Evolutionary conservation across 2,113 vertebrate genomes (phyloP).

Genomic region (Antigone vipio): DNA sequence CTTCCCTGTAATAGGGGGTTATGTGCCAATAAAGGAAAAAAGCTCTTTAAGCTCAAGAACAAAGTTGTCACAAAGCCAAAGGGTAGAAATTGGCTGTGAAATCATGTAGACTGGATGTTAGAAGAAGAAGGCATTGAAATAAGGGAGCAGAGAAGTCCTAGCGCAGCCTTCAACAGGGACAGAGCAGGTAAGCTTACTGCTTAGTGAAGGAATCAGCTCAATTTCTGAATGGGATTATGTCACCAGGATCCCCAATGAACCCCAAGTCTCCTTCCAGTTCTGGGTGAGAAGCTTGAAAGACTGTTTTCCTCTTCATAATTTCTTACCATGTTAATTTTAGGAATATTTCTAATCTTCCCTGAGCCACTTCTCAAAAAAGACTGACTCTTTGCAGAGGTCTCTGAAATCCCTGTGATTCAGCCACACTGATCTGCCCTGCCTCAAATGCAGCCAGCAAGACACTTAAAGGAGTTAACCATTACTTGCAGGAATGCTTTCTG

Average conservation of each 20-base stretch:
- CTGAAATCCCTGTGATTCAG: background rate
- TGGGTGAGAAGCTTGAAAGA: background rate
- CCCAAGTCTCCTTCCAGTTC: background rate
- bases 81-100: background rate
- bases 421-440: background rate
- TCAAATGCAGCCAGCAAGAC: background rate
- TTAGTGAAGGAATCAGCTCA: background rate
- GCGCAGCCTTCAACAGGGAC: background rate
- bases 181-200: background rate
- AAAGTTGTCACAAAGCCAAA: background rate
- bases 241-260: background rate
- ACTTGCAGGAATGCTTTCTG: background rate
- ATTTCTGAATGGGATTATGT: background rate
- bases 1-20: background rate
- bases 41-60: background rate
- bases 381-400: background rate
- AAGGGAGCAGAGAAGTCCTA: background rate
- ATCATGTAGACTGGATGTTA: background rate
- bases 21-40: background rate
- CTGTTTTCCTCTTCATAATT: background rate
- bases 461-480: slow-evolving; percentile 48
- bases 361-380: background rate
- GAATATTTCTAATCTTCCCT: background rate
- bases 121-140: background rate
- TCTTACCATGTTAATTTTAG: background rate